A percentile compares a stretch with the other conserved stretches of the same genome.
Evolutionary conservation across 1,140 invertebrate species (phyloP).

Genomic region (Pissodes strobi): DNA sequence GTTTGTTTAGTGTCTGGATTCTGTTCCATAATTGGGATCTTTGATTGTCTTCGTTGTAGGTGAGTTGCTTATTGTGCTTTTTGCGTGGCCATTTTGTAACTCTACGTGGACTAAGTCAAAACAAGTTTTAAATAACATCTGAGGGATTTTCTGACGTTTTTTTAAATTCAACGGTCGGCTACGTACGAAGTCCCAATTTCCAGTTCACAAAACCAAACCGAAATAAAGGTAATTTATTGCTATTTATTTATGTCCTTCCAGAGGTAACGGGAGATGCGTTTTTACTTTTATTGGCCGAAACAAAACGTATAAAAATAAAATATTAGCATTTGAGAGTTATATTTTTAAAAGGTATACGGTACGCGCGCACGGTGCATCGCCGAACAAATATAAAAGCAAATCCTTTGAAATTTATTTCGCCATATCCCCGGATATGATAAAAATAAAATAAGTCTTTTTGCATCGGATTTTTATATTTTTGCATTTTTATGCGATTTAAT

Average conservation of each 20-base stretch:
- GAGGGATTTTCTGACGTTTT: no score
- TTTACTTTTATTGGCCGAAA: conserved; percentile 30
- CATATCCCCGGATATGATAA: conserved; percentile 36
- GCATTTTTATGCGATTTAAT: conserved; percentile 37
- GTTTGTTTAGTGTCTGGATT: no score
- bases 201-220: no score
- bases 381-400: conserved; percentile 38
- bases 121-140: no score
- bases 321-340: conserved; percentile 37
- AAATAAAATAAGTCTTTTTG: conserved; percentile 38
- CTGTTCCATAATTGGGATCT: no score
- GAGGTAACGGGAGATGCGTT: conserved; percentile 8
- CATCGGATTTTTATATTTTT: conserved; percentile 37
- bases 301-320: conserved; percentile 36
- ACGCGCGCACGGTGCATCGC: conserved; percentile 32
- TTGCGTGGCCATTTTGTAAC: no score
- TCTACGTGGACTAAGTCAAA: no score
- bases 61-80: no score
- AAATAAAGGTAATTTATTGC: conserved; percentile 8
- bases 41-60: no score
- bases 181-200: no score
- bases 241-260: conserved; percentile 21
- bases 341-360: conserved; percentile 34
- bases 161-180: no score
- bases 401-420: conserved; percentile 38